A percentile compares a stretch with the other conserved stretches of the same genome.
These are phyloP conservation scores for Noctua comes DNA, from an alignment of 2,888 invertebrate species.

Conservation along the genomic window DNA sequence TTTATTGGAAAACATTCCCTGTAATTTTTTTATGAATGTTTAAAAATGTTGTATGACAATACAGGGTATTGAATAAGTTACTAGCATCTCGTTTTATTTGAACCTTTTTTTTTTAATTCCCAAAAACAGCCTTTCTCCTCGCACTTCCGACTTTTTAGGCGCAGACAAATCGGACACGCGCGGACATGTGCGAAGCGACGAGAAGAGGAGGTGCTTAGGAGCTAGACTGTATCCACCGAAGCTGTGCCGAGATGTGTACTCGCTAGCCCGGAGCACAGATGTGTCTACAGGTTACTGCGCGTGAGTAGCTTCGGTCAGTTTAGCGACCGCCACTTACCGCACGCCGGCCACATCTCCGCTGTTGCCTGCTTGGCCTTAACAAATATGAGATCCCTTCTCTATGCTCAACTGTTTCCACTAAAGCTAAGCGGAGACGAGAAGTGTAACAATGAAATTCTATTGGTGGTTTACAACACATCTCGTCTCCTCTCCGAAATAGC, in stretches of 20 bases:
- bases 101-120: not conserved
- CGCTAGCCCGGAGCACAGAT: not conserved
- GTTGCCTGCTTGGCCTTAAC: not conserved
- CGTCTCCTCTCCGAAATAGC: not conserved
- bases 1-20: constrained; percentile 77
- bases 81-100: constrained; percentile 27
- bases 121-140: not conserved
- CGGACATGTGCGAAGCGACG: not conserved
- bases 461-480: not conserved
- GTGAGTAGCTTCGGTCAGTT: no score
- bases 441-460: not conserved
- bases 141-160: not conserved
- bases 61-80: constrained; percentile 20
- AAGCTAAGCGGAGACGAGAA: not conserved
- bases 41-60: constrained; percentile 1
- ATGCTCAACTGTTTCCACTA: not conserved
- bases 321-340: no score
- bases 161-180: not conserved
- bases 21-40: constrained; percentile 36
- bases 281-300: not conserved
- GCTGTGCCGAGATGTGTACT: not conserved
- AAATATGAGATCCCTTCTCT: not conserved
- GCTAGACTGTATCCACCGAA: not conserved
- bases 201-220: not conserved
- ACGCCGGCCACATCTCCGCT: not conserved